phyloP scores from a whole-genome alignment of 2,113 vertebrate species.

The Cettia cetti region DNA sequence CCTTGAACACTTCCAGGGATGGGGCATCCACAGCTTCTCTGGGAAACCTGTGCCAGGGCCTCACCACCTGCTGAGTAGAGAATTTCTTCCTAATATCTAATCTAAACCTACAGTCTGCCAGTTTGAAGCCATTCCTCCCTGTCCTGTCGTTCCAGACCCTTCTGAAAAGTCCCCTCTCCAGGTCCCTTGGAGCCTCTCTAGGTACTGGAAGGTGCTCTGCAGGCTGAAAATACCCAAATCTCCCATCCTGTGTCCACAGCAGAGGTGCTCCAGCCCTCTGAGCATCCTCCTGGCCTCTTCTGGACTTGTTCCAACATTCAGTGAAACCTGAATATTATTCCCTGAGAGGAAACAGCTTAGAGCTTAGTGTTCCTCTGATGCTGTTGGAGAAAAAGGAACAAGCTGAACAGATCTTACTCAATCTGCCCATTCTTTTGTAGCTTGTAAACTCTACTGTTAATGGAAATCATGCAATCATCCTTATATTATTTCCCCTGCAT shows the following conservation, averaged over 20 bases:
- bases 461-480: background rate
- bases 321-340: background rate
- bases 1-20: background rate
- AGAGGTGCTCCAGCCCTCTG: background rate
- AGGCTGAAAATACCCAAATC: background rate
- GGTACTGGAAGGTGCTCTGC: background rate
- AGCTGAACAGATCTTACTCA: background rate
- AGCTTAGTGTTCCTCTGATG: background rate
- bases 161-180: background rate
- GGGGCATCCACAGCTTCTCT: background rate
- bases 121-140: background rate
- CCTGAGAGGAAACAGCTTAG: background rate
- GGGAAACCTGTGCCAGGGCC: rapidly evolving
- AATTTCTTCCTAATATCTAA: background rate
- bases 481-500: background rate
- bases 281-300: background rate
- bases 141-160: background rate
- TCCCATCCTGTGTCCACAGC: background rate
- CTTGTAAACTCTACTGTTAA: background rate
- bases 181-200: background rate
- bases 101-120: background rate
- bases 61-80: background rate
- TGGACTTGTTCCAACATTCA: background rate
- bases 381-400: background rate
- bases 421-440: background rate